Evolutionary conservation across 2,888 invertebrate species (phyloP).

Genomic region (Ceriagrion tenellum): DNA sequence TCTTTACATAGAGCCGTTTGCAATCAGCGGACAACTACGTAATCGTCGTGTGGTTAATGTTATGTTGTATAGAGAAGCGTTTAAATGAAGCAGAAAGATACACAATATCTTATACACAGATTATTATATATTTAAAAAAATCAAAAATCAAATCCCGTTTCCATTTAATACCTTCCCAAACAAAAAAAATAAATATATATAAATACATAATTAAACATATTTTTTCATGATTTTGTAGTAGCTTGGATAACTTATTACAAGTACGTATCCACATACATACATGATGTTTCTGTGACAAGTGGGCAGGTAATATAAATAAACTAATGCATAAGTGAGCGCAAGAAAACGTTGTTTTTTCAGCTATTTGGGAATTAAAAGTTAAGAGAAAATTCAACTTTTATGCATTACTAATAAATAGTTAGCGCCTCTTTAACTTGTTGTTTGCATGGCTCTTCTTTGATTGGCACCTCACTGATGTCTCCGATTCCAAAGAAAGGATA

Average conservation of each 20-base stretch:
- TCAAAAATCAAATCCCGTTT: conserved; percentile 47
- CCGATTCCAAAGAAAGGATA: conserved; percentile 27
- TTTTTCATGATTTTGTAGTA: conserved; percentile 68
- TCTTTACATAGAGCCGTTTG: conserved; percentile 50
- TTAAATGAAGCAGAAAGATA: conserved; percentile 50
- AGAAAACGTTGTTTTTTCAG: conserved; percentile 45
- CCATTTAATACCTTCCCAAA: conserved; percentile 42
- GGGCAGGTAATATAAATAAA: conserved; percentile 24
- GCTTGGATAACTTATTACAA: conserved; percentile 60
- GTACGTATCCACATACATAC: conserved; percentile 58
- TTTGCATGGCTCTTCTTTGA: conserved; percentile 50
- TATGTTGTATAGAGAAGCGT: conserved; percentile 59
- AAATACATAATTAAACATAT: conserved; percentile 67
- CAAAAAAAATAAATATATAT: conserved; percentile 68
- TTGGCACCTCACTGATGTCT: conserved; percentile 56
- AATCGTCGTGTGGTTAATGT: conserved; percentile 58
- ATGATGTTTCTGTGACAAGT: conserved; percentile 56
- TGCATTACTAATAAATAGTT: conserved; percentile 44
- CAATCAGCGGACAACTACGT: conserved; percentile 51
- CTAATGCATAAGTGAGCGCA: conserved; percentile 43
- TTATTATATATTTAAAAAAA: conserved; percentile 64
- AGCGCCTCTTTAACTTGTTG: conserved; percentile 55
- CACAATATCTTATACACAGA: conserved; percentile 55
- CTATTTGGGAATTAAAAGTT: conserved; percentile 45
- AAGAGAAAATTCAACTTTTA: background rate